A percentile compares a stretch with the other conserved stretches of the same genome.
Evolutionary conservation across 2,797 vertebrate genomes (phyloP).

Genomic region (Anguilla pacifica): DNA sequence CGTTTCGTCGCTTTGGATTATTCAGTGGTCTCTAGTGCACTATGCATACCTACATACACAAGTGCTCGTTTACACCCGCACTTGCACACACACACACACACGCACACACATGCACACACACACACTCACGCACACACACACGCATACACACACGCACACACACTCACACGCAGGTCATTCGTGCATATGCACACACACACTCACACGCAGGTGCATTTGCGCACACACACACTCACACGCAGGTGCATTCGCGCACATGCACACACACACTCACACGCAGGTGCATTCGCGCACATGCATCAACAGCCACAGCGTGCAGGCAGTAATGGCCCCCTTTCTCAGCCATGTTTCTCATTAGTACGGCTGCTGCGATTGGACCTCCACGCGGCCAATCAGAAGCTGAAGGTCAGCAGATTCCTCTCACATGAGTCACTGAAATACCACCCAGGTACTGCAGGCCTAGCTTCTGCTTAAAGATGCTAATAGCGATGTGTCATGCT

Average conservation of each 20-base stretch:
- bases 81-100: not conserved
- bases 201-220: not conserved
- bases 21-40: not conserved
- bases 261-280: not conserved
- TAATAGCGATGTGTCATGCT: conserved; percentile 9
- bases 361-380: not conserved
- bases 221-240: not conserved
- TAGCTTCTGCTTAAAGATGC: conserved; percentile 9
- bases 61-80: no score
- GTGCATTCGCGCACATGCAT: not conserved
- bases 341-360: not conserved
- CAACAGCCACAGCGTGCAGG: not conserved
- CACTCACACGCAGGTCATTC: no score
- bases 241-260: not conserved
- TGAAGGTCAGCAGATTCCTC: not conserved
- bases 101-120: not conserved
- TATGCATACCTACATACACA: not conserved
- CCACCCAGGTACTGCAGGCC: not conserved
- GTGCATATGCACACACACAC: no score
- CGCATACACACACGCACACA: no score
- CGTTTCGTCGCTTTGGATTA: not conserved
- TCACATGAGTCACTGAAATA: conserved; percentile 10
- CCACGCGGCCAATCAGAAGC: not conserved
- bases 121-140: no score
- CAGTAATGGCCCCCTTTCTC: not conserved